Percentiles rank a stretch among this genome's conserved stretches.
Conservation (phyloP, 2,888 invertebrate species). For the Polietes domitor region DNA sequence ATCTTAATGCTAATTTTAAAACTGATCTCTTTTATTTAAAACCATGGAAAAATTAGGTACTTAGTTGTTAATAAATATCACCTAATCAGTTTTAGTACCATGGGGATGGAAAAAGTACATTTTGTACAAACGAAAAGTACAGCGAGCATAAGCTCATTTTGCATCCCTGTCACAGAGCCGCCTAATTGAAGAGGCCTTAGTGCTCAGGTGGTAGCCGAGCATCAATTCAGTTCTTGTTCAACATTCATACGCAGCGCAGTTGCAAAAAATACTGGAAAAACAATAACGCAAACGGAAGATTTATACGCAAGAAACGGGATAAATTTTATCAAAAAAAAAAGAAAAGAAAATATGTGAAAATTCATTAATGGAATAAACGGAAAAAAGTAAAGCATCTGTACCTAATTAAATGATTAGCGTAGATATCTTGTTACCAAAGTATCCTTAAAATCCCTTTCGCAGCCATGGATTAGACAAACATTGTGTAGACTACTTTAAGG, state of each 20-base stretch:
- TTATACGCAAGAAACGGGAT: conserved; percentile 39
- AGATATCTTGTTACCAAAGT: not conserved
- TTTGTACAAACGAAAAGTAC: too few species aligned
- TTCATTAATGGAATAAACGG: not conserved
- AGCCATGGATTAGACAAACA: not conserved
- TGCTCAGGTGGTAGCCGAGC: conserved; percentile 59
- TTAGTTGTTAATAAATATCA: too few species aligned
- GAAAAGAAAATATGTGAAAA: conserved; percentile 16
- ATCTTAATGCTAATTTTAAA: too few species aligned
- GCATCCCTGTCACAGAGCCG: too few species aligned
- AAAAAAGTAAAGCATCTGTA: conserved; percentile 5
- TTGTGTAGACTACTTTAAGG: conserved; percentile 33
- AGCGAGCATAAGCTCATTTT: too few species aligned
- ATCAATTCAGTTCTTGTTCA: conserved; percentile 65
- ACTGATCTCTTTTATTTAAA: too few species aligned
- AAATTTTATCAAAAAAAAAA: conserved; percentile 1
- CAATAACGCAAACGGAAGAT: conserved; percentile 20
- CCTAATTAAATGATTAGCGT: not conserved
- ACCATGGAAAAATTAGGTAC: too few species aligned
- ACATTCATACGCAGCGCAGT: conserved; percentile 65
- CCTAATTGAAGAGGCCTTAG: conserved; percentile 63
- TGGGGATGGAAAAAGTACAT: too few species aligned
- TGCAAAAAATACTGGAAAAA: conserved; percentile 22
- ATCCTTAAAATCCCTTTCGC: not conserved
- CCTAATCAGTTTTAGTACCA: too few species aligned